These are phyloP conservation scores for Numenius phaeopus DNA, from an alignment of 2,797 vertebrate species.

Conservation along the genomic window DNA sequence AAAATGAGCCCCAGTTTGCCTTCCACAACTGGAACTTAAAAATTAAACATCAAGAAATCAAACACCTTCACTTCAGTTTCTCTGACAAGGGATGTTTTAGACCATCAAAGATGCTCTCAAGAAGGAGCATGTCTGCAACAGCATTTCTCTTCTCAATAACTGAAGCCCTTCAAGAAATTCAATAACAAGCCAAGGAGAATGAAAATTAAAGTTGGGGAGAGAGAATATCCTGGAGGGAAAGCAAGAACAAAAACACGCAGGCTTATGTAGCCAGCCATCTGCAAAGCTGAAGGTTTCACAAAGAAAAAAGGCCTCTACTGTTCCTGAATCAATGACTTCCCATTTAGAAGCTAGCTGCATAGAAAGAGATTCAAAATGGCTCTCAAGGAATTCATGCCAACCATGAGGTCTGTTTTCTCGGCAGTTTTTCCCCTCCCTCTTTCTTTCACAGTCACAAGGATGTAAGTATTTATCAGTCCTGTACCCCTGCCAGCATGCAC, in stretches of 20 bases:
- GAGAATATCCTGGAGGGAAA: constrained; percentile 36
- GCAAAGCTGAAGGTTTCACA: constrained; percentile 77
- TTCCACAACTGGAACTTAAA: not conserved
- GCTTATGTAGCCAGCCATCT: constrained; percentile 78
- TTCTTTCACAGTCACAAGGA: constrained; percentile 75
- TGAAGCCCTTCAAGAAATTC: constrained; percentile 22
- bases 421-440: constrained; percentile 41
- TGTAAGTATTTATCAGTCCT: constrained; percentile 81
- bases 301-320: constrained; percentile 72
- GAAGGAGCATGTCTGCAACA: not conserved
- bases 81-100: not conserved
- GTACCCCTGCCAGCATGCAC: constrained; percentile 77
- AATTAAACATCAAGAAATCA: not conserved
- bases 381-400: constrained; percentile 78
- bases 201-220: constrained; percentile 52
- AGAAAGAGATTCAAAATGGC: constrained; percentile 82
- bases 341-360: constrained; percentile 69
- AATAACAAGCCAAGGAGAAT: constrained; percentile 10
- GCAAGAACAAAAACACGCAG: constrained; percentile 72
- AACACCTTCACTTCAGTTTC: not conserved
- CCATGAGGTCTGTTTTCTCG: constrained; percentile 69
- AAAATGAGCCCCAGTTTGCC: not conserved
- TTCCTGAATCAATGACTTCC: constrained; percentile 82
- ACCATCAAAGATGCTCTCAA: not conserved
- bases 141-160: not conserved